These are phyloP conservation scores for Halcyon smyrnensis DNA, from an alignment of 2,797 vertebrate species.

Conservation along the genomic window DNA sequence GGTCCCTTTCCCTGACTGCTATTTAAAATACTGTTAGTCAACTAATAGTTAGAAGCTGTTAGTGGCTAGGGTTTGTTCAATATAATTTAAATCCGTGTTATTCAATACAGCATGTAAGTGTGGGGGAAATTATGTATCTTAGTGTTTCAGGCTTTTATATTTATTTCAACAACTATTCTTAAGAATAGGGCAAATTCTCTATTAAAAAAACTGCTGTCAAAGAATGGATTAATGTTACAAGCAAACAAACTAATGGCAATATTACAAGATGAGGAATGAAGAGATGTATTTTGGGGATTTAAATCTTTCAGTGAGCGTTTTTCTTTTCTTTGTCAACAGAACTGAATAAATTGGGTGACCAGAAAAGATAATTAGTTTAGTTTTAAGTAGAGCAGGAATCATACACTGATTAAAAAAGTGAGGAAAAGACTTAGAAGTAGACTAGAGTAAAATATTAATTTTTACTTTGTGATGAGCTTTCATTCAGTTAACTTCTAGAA, in stretches of 20 bases:
- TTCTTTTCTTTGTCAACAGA: background rate
- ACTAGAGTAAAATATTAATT: background rate
- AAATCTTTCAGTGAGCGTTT: background rate
- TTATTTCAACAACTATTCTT: background rate
- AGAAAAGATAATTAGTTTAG: background rate
- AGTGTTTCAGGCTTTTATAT: background rate
- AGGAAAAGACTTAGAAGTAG: background rate
- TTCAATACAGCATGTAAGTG: background rate
- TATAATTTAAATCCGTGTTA: background rate
- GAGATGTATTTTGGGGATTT: conserved; percentile 19
- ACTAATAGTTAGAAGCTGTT: conserved; percentile 7
- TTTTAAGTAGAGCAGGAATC: background rate
- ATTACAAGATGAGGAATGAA: background rate
- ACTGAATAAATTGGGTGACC: background rate
- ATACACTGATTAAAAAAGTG: background rate
- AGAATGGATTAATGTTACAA: background rate
- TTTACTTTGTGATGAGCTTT: background rate
- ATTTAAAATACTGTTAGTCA: background rate
- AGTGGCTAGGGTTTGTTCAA: background rate
- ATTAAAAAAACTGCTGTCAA: background rate
- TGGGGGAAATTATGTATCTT: background rate
- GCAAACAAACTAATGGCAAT: background rate
- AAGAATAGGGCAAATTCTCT: background rate
- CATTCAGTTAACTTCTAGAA: background rate
- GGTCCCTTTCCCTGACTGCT: background rate